A percentile compares a stretch with the other conserved stretches of the same genome.
Conservation (phyloP, 2,888 invertebrate genomes). For the Meganola albula region DNA sequence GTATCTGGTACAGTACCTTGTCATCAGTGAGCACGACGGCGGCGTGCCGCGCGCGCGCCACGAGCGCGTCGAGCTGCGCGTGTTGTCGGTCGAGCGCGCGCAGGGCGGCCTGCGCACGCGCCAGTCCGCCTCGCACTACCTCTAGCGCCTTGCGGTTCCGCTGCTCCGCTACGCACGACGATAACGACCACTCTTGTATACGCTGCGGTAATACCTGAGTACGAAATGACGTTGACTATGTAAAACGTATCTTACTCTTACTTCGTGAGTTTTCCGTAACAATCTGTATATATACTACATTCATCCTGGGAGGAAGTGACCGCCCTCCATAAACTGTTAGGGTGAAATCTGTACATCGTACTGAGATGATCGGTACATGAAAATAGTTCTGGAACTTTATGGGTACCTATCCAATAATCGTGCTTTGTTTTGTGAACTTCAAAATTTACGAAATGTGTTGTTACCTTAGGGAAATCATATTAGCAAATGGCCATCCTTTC, state of each 20-base stretch:
- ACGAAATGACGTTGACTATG: not conserved
- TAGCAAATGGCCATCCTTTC: no score
- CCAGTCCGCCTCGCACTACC: slow-evolving; percentile 86
- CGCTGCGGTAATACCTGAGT: slow-evolving; percentile 88
- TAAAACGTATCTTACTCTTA: not conserved
- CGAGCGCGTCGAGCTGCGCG: slow-evolving; percentile 85
- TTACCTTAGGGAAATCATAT: no score
- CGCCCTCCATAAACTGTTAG: no score
- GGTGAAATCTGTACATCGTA: no score
- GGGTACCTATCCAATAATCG: no score
- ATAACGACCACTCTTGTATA: slow-evolving; percentile 95
- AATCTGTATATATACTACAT: no score
- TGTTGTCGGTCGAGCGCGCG: slow-evolving; percentile 89
- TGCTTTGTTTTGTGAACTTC: no score
- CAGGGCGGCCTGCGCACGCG: slow-evolving; percentile 86
- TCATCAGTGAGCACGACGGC: slow-evolving; percentile 80
- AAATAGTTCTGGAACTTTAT: no score
- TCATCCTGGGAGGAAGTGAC: no score
- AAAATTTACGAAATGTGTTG: no score
- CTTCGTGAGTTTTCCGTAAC: not conserved
- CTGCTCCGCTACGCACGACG: slow-evolving; percentile 91
- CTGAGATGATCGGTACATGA: no score
- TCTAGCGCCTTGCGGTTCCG: slow-evolving; percentile 83
- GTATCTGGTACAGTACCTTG: no score
- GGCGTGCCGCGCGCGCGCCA: slow-evolving; percentile 84